phyloP scores from a whole-genome alignment of 2,888 invertebrate genomes.

The Pristionchus exspectatus region DNA sequence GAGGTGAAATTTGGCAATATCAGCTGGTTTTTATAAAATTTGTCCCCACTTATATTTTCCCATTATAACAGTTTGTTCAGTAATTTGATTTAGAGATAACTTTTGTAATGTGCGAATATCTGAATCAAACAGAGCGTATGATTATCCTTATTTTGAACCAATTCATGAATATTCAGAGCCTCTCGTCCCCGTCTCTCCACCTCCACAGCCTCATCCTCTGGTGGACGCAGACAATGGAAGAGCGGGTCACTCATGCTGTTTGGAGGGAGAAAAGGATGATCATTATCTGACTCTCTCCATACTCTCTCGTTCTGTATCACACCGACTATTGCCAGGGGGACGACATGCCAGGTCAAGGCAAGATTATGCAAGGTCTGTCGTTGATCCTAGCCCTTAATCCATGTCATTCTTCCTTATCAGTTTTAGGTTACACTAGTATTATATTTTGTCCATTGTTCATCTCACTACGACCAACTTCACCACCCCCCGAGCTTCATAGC shows the following conservation, averaged over 20 bases:
- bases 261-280: neutral
- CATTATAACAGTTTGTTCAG: no score
- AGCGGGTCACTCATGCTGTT: slow-evolving; percentile 12
- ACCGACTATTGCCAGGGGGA: neutral
- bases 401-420: neutral
- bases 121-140: neutral
- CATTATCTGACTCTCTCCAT: no score
- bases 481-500: slow-evolving; percentile 6
- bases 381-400: no score
- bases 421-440: neutral
- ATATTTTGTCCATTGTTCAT: neutral
- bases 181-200: slow-evolving; percentile 27
- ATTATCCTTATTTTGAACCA: neutral
- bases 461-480: slow-evolving; percentile 3
- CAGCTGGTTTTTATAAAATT: no score
- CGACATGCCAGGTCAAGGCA: no score
- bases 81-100: no score
- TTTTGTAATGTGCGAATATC: neutral
- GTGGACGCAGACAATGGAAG: neutral
- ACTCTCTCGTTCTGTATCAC: neutral
- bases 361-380: no score
- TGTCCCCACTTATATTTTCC: no score
- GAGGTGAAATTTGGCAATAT: neutral
- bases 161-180: neutral
- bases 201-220: neutral